These are phyloP conservation scores for Monomorium pharaonis DNA, from an alignment of 1,140 invertebrate genomes.

Conservation along the genomic window DNA sequence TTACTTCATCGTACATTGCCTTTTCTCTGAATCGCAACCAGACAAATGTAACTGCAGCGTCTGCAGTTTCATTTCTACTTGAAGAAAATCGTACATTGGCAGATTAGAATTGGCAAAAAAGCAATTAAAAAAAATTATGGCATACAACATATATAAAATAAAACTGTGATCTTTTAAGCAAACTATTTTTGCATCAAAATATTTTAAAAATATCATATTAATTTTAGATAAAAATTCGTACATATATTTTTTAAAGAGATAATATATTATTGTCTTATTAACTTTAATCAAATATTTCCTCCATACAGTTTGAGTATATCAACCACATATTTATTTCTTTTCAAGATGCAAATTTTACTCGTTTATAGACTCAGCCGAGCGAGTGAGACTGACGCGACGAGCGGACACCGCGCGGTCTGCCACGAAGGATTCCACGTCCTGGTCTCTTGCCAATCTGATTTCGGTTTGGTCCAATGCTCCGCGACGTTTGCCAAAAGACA, in stretches of 20 bases:
- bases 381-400: conserved; percentile 43
- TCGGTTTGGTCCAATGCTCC: conserved; percentile 56
- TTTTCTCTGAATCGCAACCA: background rate
- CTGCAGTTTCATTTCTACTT: background rate
- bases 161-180: background rate
- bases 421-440: conserved; percentile 66
- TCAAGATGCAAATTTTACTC: background rate
- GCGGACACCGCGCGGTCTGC: conserved; percentile 73
- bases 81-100: background rate
- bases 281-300: background rate
- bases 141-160: background rate
- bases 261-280: background rate
- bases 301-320: background rate
- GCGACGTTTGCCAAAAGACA: conserved; percentile 62
- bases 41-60: background rate
- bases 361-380: background rate
- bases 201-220: background rate
- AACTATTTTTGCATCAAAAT: background rate
- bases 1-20: conserved; percentile 15
- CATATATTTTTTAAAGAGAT: background rate
- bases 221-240: background rate
- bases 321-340: background rate
- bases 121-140: background rate
- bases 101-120: background rate
- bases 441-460: conserved; percentile 68